phyloP scores from a whole-genome alignment of 2,888 invertebrate genomes.

The Nebria brevicollis region DNA sequence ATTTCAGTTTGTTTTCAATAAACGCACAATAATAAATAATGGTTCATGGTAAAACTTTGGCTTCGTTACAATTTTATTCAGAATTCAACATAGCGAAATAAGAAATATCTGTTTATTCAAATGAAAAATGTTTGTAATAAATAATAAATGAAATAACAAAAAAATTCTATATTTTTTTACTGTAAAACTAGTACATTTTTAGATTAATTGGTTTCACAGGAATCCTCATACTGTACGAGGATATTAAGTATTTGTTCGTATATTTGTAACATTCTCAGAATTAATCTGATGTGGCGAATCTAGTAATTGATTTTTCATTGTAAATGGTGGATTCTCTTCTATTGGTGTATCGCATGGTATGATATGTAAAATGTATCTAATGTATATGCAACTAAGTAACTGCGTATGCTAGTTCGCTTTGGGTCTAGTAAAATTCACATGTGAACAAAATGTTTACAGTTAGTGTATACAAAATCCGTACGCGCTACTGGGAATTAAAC shows the following conservation, averaged over 20 bases:
- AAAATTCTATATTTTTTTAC: too few relatives aligned
- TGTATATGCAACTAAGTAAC: background rate
- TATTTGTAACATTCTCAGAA: too few relatives aligned
- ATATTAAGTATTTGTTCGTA: too few relatives aligned
- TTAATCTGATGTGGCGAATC: too few relatives aligned
- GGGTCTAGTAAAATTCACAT: conserved; percentile 43
- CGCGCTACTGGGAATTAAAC: conserved; percentile 45
- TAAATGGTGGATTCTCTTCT: too few relatives aligned
- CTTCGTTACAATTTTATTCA: background rate
- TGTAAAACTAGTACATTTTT: too few relatives aligned
- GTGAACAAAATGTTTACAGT: conserved; percentile 45
- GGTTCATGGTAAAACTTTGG: background rate
- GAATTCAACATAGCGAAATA: background rate
- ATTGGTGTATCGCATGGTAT: background rate
- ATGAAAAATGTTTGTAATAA: too few relatives aligned
- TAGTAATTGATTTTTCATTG: too few relatives aligned
- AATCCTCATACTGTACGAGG: too few relatives aligned
- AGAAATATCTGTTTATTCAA: background rate
- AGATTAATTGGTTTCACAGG: too few relatives aligned
- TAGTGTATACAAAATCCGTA: conserved; percentile 44
- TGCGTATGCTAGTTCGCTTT: conserved; percentile 12
- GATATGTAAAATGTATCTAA: background rate
- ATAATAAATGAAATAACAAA: too few relatives aligned
- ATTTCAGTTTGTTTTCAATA: background rate
- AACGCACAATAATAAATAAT: background rate